Evolutionary conservation across 2,888 invertebrate species (phyloP), one percentile per base, ranked within the genome.

Genomic region (Pollenia angustigena): DNA sequence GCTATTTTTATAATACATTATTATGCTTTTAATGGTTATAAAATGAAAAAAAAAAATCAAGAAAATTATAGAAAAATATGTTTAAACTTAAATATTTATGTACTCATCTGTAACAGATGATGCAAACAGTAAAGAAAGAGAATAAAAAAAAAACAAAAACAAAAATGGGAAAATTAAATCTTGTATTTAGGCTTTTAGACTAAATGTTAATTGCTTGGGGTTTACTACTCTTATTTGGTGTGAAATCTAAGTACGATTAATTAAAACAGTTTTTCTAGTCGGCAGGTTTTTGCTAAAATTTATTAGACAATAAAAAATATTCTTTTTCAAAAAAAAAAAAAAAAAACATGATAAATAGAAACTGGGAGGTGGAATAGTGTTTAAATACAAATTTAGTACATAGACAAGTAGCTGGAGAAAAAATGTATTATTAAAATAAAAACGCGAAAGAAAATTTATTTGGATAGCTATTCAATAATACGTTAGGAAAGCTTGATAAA

Each of bases 221-320:
- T 9, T 11, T 75, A 40, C 3, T 40, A 8, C 10, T 50, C 9
- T 42, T 62, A 52, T 60, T 2, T 64, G 54, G 50, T 71, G 52
- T 60, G 74, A 81, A 81, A 69, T 74, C 75, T 56, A 78, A 62
- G 68, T 1, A 7, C 44, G 16, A 23, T 78, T 81, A 85, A 85
- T 72, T 81, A 64, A 81, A 71, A 71, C 64, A 46, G 80, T 64
- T 85, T 85, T 85, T 64, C 71, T 64, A 76, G 69, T 52, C 66
- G 44, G 66, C 48, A 46, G 40, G 40, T 82, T 76, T 46, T 12
- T n/a, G n/a, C 4, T 18, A 3, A 9, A 12, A 32, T 32, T 32
- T 32, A 32, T 52, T 52, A 75, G 14, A 50, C 56, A 52, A 50
- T 12, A 42, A 50, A 3, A 16, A 40, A 60, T 18, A 50, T 50